Evolutionary conservation across 2,888 invertebrate species (phyloP), one percentile per base, ranked within the genome.

Genomic region (Harmothoe impar): DNA sequence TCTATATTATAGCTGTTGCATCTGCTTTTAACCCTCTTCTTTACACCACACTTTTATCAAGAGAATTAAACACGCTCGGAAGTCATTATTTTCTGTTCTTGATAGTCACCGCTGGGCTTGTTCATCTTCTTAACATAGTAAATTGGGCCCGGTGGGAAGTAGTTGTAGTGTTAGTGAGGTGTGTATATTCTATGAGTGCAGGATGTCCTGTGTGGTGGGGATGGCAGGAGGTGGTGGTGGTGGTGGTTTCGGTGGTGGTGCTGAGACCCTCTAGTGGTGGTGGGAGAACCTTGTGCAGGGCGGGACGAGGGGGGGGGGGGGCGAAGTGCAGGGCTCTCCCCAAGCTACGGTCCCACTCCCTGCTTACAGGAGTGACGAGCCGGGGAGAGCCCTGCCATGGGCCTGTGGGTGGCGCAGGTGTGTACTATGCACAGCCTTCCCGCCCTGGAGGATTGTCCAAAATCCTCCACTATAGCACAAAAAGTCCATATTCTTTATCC

Each of bases 261-360:
- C 54, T 15, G 54, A n/a, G 62, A 20, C 3, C 7, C n/a, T 20
- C 62, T 15, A 43, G 43, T 43, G 62, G 62, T n/a, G 62, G 62
- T 62, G 62, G 23, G 62, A 62, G 62, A 62, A 62, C 23, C 62
- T 62, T 62, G 62, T 20, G 62, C 77, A 29, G 77, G 77, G n/a
- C 20, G 62, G 62, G 31, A 17, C 3, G 77, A 17, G 5, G 77
- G 29, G 29, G 31, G 77, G 62, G 62, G 62, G 62, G 62, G 62
- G 62, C 5, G 62, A 1, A 29, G 77, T 77, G 81, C 81, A 81
- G 81, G 81, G 81, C 15, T 81, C 81, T 81, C 81, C 81, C 81
- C n/a, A 43, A 43, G 20, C 29, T 15, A 7, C 77, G 0, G 81
- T 20, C 35, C 35, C 81, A n/a, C 81, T 25, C 81, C 20, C 35